Base-by-base conservation (phyloP, 2,888 invertebrate genomes). In the Drosophila kambysellisi region DNA sequence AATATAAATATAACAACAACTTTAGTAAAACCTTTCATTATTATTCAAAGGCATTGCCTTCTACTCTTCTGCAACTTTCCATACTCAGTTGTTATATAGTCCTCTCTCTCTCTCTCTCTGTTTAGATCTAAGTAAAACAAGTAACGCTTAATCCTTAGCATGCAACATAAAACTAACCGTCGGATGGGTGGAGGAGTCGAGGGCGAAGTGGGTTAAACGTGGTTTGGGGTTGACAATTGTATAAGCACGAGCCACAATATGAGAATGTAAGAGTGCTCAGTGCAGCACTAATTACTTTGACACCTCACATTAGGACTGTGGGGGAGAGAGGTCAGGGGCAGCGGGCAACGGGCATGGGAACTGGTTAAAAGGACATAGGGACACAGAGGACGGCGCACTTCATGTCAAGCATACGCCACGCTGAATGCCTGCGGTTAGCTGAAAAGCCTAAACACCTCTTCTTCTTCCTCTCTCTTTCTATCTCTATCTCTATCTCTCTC, bases 201-300 rank as follows among this genome's bases (percentile, higher is more conserved):
- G 20, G 12, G 41, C 25, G n/a, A 46, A 15, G 25, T 46, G 46
- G 50, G 48, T 41, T 48, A 32, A 54, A 15, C 58, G 58, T 53
- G 53, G n/a, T 32, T 12, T 29, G 20, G 56, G 32, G n/a, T 63
- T 32, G 50, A 54, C 81, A 81, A 79, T 79, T 68, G 76, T 71
- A 64, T 70, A 67, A 65, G 66, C 51, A 41, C 35, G 53, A 37
- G 58, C 58, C 17, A 66, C 48, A 63, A 67, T 68, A 66, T 67
- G 65, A 64, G 69, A 69, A 67, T 70, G 63, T 69, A 69, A 79
- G 67, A 60, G 82, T 74, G 81, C 85, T 88, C 76, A 74, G 69
- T 77, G 85, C 83, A 88, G 88, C 90, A 88, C 86, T 89, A 87
- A 87, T 87, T 87, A 89, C 86, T 87, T 85, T 87, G 86, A 74